phyloP scores from a whole-genome alignment of 2,888 invertebrate genomes.

The Acleris sparsana region DNA sequence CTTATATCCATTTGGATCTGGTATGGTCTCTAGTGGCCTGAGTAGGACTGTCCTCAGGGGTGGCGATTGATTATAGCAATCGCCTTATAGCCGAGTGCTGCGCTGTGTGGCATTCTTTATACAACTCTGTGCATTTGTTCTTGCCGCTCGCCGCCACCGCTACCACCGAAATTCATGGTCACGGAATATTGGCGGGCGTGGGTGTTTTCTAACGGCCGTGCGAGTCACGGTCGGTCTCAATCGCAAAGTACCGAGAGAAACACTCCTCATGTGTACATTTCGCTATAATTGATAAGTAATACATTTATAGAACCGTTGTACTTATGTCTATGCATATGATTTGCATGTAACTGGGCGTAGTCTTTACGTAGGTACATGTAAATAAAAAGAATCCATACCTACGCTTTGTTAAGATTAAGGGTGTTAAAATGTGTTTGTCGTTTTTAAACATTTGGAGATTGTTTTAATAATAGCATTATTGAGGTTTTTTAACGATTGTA shows the following conservation, averaged over 20 bases:
- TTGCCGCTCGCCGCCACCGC: not conserved
- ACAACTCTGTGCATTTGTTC: too few relatives aligned
- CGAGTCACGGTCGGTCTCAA: not conserved
- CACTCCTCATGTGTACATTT: conserved; percentile 26
- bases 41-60: too few relatives aligned
- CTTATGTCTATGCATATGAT: conserved; percentile 73
- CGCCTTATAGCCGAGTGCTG: too few relatives aligned
- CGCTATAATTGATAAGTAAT: conserved; percentile 24
- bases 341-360: conserved; percentile 74
- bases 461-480: conserved; percentile 53
- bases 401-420: conserved; percentile 81
- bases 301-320: conserved; percentile 47
- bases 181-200: too few relatives aligned
- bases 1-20: too few relatives aligned
- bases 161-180: not conserved
- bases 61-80: too few relatives aligned
- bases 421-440: conserved; percentile 80
- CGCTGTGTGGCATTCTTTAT: too few relatives aligned
- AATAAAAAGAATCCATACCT: conserved; percentile 78
- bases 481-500: conserved; percentile 61
- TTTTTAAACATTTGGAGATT: conserved; percentile 77
- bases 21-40: too few relatives aligned
- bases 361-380: conserved; percentile 64
- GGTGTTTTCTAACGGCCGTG: not conserved
- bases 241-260: not conserved